Evolutionary conservation across 1,140 invertebrate genomes (phyloP).

Genomic region (Manduca sexta): DNA sequence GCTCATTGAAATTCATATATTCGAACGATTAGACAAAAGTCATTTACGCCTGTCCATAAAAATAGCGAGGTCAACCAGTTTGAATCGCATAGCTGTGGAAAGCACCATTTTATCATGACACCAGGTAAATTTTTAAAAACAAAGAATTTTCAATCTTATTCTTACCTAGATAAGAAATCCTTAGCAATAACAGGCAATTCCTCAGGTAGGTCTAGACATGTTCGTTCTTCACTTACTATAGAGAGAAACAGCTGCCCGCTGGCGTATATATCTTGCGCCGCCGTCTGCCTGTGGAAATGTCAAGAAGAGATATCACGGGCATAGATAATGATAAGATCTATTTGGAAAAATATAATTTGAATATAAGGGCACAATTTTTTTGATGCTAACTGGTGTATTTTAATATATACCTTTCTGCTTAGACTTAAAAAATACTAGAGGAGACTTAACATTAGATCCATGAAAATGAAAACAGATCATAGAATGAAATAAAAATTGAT

Average conservation of each 20-base stretch:
- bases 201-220: constrained; percentile 34
- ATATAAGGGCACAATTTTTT: not conserved
- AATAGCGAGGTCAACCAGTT: not conserved
- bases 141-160: no score
- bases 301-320: not conserved
- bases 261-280: constrained; percentile 43
- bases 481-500: no score
- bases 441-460: no score
- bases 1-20: no score
- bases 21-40: no score
- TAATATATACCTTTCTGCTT: no score
- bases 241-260: constrained; percentile 47
- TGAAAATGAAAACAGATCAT: no score
- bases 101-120: not conserved
- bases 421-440: no score
- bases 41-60: not conserved
- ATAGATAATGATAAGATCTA: no score
- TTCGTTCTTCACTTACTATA: constrained; percentile 30
- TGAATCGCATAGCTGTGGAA: no score
- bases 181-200: constrained; percentile 45
- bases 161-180: constrained; percentile 56
- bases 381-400: no score
- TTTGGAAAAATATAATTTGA: no score
- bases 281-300: constrained; percentile 1
- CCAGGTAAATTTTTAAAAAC: not conserved